Base-by-base conservation (phyloP, 2,797 vertebrate genomes). In the Anolis apletophallus region DNA sequence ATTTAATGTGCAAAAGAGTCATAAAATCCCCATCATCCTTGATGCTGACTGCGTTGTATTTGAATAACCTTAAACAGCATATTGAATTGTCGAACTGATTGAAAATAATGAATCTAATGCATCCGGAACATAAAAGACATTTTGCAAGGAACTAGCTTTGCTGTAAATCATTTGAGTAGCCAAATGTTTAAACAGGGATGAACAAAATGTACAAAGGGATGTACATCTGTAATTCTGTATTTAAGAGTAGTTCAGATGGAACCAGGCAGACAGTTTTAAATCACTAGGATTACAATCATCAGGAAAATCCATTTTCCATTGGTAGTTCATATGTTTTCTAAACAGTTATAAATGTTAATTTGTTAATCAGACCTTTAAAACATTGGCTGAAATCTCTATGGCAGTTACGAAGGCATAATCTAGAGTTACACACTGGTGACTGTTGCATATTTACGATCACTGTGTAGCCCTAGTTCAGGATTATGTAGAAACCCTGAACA, bases 1-100 rank as follows among this genome's bases (percentile, higher is more conserved):
- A 64, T 89, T 84, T 81, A 86, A 81, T 78, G 75, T 87, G 64
- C 72, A 85, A 67, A 88, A 84, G 90, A 93, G 5, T 84, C 26
- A 84, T 89, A 84, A 75, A 91, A 91, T 17, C 85, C 80, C n/a
- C 78, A 84, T 78, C 81, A 81, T 55, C 29, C 34, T 85, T 88
- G 74, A 79, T 90, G 85, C 26, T 93, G 80, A 81, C 26, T 34
- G 0, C 46, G 50, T 90, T 91, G 90, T 81, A 93, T 88, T 74
- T 89, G 68, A 91, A 87, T 86, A 94, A 88, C 21, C 74, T 80
- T 90, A 84, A 90, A 75, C 69, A 36, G 78, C 36, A 86, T 83
- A 92, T 50, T 91, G 61, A 93, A 88, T 91, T 93, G 86, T 87
- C 87, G 19, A 92, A n/a, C 14, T 57, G 81, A 86, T 85, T 88